These are phyloP conservation scores for Brachionus rubens DNA, from an alignment of 1,140 invertebrate species.

Conservation along the genomic window DNA sequence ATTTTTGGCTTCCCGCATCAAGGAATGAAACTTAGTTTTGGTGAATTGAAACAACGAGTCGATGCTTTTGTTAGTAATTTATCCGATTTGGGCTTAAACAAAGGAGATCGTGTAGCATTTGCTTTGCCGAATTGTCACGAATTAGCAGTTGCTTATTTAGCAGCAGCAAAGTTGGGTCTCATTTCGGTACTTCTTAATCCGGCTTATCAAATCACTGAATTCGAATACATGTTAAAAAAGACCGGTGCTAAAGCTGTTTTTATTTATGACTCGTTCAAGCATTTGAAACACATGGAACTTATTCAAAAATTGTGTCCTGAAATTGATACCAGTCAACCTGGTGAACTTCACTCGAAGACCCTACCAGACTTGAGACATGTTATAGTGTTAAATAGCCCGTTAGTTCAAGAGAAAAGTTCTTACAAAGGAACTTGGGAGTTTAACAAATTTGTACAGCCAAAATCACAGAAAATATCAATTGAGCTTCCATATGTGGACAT, in stretches of 20 bases:
- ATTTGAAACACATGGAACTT: slow-evolving; percentile 1
- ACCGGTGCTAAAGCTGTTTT: not conserved
- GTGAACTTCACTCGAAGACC: slow-evolving; percentile 7
- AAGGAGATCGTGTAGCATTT: slow-evolving; percentile 38
- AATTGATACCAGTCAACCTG: not conserved
- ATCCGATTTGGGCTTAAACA: slow-evolving; percentile 1
- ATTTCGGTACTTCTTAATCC: slow-evolving; percentile 41
- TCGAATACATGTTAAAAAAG: slow-evolving; percentile 33
- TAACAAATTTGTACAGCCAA: slow-evolving; percentile 7
- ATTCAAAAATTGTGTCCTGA: slow-evolving; percentile 2
- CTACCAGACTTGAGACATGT: slow-evolving; percentile 29
- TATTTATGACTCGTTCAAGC: slow-evolving; percentile 37
- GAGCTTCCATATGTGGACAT: slow-evolving; percentile 29
- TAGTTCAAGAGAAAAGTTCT: not conserved
- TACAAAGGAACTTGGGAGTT: slow-evolving; percentile 30
- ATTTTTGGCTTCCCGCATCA: slow-evolving; percentile 36
- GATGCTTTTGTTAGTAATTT: slow-evolving; percentile 12
- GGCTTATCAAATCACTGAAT: slow-evolving; percentile 28
- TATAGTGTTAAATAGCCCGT: slow-evolving; percentile 10
- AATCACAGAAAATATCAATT: not conserved
- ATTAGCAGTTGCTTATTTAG: slow-evolving; percentile 9
- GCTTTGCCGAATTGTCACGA: slow-evolving; percentile 23
- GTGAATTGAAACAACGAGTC: slow-evolving; percentile 31
- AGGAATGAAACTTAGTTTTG: not conserved
- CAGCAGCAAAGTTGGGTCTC: not conserved